These are phyloP conservation scores for Diarsia mendica DNA, from an alignment of 2,888 invertebrate genomes.

Conservation along the genomic window DNA sequence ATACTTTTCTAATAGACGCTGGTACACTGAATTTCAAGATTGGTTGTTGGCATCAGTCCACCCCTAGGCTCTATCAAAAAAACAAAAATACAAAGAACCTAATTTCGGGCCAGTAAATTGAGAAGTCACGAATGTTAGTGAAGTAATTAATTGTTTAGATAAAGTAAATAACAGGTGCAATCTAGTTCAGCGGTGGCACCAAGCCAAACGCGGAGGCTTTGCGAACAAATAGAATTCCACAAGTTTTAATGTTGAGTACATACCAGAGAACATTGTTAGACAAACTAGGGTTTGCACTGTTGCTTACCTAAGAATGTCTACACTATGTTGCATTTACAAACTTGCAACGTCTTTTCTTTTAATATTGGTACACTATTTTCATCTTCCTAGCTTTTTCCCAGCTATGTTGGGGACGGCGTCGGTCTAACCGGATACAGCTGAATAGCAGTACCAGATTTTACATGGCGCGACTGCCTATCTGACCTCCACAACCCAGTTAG, in stretches of 20 bases:
- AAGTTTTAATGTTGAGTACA: conserved; percentile 60
- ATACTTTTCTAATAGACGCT: not conserved
- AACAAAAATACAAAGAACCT: conserved; percentile 2
- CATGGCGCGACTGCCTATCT: no score
- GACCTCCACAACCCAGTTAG: no score
- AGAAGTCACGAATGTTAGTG: conserved; percentile 54
- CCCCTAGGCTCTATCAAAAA: not conserved
- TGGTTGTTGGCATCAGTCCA: not conserved
- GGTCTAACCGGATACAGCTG: no score
- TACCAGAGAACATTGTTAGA: conserved; percentile 45
- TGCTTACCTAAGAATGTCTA: conserved; percentile 12
- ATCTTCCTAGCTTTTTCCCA: not conserved
- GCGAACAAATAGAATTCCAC: conserved; percentile 61
- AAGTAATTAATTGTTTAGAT: conserved; percentile 63
- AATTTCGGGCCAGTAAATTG: conserved; percentile 39
- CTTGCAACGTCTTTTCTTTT: not conserved
- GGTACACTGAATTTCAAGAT: not conserved
- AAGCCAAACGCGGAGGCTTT: conserved; percentile 51
- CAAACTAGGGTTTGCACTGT: conserved; percentile 13
- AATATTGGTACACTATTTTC: not conserved
- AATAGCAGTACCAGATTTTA: no score
- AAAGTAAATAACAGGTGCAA: conserved; percentile 65
- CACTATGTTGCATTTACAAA: not conserved
- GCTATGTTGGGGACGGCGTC: not conserved
- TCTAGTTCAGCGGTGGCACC: conserved; percentile 54